Evolutionary conservation across 1,140 invertebrate species (phyloP).

Genomic region (Hestina assimilis): DNA sequence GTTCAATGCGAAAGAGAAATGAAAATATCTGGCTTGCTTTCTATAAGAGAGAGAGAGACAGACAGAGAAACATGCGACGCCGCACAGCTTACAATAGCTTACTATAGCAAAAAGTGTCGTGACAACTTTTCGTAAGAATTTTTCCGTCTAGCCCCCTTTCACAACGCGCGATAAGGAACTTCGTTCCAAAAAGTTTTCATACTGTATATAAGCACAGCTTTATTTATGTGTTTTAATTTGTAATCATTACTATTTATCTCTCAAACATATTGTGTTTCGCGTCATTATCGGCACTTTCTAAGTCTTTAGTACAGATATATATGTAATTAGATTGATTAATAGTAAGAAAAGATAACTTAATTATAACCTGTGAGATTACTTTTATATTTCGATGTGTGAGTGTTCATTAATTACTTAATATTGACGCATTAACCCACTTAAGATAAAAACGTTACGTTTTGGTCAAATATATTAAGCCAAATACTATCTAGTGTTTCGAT

Average conservation of each 20-base stretch:
- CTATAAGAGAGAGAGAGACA: too few species aligned
- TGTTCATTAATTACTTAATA: slow-evolving; percentile 4
- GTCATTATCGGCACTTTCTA: slow-evolving; percentile 6
- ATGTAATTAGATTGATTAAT: slow-evolving; percentile 19
- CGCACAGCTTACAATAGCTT: too few species aligned
- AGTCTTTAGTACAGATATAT: slow-evolving; percentile 8
- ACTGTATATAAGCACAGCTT: too few species aligned
- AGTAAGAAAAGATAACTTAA: slow-evolving; percentile 10
- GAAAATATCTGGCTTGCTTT: too few species aligned
- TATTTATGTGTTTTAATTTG: background rate
- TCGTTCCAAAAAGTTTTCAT: too few species aligned
- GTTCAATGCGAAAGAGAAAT: too few species aligned
- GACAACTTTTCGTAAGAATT: too few species aligned
- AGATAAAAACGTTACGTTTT: background rate
- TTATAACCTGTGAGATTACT: background rate
- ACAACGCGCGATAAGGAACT: too few species aligned
- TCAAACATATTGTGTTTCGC: background rate
- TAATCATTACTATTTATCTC: background rate
- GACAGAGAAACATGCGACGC: too few species aligned
- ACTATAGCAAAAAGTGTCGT: too few species aligned
- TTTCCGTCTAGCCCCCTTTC: too few species aligned
- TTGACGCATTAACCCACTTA: slow-evolving; percentile 2
- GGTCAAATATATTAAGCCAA: background rate
- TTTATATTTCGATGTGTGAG: background rate
- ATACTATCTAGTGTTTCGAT: background rate